Base-by-base conservation (phyloP, 2,797 vertebrate species). In the Rhynchonycteris naso region DNA sequence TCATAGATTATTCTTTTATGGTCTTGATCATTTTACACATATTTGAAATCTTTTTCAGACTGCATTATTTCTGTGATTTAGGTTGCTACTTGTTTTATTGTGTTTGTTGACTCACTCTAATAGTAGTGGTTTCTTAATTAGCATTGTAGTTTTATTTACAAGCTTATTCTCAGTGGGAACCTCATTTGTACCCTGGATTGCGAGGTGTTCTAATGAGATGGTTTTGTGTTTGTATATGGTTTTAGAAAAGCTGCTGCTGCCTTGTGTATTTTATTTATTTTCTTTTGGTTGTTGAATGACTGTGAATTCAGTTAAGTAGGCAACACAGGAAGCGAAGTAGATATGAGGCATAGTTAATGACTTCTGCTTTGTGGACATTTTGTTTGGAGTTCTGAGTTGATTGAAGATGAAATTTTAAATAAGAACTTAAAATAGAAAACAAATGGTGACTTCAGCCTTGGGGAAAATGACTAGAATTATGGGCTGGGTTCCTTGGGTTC, bases 391-490 rank as follows among this genome's bases (percentile, higher is more conserved):
- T 88, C 63, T 43, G 26, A 38, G 50, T 50, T 71, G 30, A 71
- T 81, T 81, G 52, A 90, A 81, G 66, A 71, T n/a, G 26, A 61
- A 19, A 63, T 56, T 91, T 83, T 59, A 90, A 82, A 38, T 90
- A 90, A 72, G 88, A 82, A 63, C 22, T 71, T 90, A 21, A 79
- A 26, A 21, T 69, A 30, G 43, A 63, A 33, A 59, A 61, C 54
- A 71, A 72, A 61, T 0, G 13, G 52, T 81, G n/a, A 52, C 66
- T 81, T 81, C 30, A 72, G 66, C 8, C 56, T 59, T 91, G 19
- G 47, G 80, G n/a, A 91, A n/a, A n/a, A 82, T 63, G 79, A 82
- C n/a, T 16, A 74, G n/a, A 63, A 82, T 63, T 59, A n/a, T 91
- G 68, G 47, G 83, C 47, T 83, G n/a, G 54, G 21, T 65, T 88